These are phyloP conservation scores for Calosoma granatense DNA, from an alignment of 1,140 invertebrate genomes.

Conservation along the genomic window DNA sequence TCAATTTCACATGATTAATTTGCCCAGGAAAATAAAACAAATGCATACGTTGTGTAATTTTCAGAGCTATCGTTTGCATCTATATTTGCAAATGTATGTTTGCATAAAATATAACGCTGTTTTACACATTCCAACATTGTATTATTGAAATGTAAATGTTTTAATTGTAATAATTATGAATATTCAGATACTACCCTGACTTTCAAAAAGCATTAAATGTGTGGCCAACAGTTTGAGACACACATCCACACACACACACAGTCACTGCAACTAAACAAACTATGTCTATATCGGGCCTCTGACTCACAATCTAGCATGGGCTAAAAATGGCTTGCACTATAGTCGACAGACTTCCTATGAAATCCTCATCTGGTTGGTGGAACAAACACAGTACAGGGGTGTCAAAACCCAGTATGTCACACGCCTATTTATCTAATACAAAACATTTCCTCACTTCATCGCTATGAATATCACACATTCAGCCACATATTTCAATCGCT, in stretches of 20 bases:
- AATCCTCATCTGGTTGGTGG: conserved; percentile 3
- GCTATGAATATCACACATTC: no score
- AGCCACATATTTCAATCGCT: no score
- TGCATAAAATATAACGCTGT: neutral
- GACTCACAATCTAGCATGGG: conserved; percentile 8
- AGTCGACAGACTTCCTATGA: conserved; percentile 8
- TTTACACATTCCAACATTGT: neutral
- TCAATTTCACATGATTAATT: no score
- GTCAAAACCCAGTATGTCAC: no score
- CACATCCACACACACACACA: conserved; percentile 4
- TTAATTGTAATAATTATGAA: no score
- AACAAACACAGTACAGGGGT: neutral
- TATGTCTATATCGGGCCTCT: conserved; percentile 10
- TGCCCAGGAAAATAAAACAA: no score
- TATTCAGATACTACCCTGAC: neutral
- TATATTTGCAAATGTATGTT: neutral
- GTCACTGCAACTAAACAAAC: conserved; percentile 12
- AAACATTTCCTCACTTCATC: no score
- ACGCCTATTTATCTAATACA: no score
- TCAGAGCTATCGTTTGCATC: no score
- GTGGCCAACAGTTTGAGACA: conserved; percentile 5
- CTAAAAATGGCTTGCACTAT: conserved; percentile 6
- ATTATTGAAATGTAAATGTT: neutral
- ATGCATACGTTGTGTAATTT: no score
- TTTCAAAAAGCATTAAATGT: conserved; percentile 6